Conservation (phyloP, 53 echinoderm and acorn worm species). For the Paracentrotus lividus region DNA sequence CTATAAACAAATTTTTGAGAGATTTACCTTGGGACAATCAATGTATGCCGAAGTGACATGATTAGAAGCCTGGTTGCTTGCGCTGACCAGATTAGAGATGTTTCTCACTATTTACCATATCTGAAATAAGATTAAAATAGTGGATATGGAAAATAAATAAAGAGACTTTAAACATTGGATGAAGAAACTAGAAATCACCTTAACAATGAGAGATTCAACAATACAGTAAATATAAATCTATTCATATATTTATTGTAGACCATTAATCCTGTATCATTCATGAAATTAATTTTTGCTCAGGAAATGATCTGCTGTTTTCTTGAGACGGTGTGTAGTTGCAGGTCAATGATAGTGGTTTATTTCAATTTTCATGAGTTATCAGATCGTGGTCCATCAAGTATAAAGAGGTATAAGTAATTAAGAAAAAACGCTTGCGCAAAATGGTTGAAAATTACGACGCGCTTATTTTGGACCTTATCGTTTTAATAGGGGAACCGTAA, state of each 20-base stretch:
- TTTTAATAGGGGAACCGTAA: no score
- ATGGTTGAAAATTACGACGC: no score
- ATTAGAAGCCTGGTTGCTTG: constrained; percentile 94
- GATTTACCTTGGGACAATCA: constrained; percentile 96
- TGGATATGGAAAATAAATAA: background rate
- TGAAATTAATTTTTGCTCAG: no score
- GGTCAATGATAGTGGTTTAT: no score
- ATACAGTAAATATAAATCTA: background rate
- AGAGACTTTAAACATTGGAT: background rate
- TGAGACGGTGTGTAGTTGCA: constrained; percentile 11
- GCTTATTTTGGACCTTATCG: no score
- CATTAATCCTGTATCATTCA: background rate
- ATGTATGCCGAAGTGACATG: constrained; percentile 97
- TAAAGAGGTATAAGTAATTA: no score
- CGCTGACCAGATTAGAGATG: constrained; percentile 89
- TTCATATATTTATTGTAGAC: no score
- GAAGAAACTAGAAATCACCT: background rate
- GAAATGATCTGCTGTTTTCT: background rate
- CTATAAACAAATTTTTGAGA: background rate
- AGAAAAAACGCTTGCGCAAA: no score
- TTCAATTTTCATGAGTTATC: no score
- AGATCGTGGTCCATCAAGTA: no score
- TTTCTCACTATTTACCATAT: constrained; percentile 90
- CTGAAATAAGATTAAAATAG: constrained; percentile 73
- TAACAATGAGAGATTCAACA: no score